Conservation (phyloP, 2,888 invertebrate species). For the Nysson spinosus region DNA sequence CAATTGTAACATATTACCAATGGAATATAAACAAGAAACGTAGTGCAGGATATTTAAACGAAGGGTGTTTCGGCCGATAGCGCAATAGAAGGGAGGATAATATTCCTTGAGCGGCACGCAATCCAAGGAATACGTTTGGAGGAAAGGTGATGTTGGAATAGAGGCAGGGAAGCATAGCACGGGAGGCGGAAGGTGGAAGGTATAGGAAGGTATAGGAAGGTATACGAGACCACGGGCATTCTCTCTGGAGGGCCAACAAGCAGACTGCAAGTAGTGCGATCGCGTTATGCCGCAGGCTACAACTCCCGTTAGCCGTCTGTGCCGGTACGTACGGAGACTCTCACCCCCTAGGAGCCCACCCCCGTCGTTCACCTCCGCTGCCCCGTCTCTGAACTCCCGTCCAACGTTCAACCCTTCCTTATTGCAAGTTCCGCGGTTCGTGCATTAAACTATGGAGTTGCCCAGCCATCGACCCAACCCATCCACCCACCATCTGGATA, state of each 20-base stretch:
- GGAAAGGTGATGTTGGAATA: conserved; percentile 40
- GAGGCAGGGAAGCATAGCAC: conserved; percentile 39
- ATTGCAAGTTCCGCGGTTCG: conserved; percentile 76
- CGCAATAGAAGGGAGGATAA: too few relatives aligned
- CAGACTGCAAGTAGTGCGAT: conserved; percentile 66
- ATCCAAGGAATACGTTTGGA: conserved; percentile 21
- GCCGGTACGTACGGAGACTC: conserved; percentile 49
- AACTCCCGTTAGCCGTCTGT: conserved; percentile 54
- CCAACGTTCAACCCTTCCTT: conserved; percentile 70
- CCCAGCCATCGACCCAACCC: conserved; percentile 74
- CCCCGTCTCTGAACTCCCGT: conserved; percentile 41
- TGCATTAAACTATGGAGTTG: conserved; percentile 77
- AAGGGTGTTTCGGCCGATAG: too few relatives aligned
- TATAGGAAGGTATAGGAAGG: conserved; percentile 56
- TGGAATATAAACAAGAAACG: too few relatives aligned
- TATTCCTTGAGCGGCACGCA: too few relatives aligned
- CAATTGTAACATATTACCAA: too few relatives aligned
- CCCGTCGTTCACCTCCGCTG: conserved; percentile 46
- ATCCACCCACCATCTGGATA: conserved; percentile 74
- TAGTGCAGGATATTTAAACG: too few relatives aligned
- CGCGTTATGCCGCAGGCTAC: conserved; percentile 64
- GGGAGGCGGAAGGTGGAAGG: conserved; percentile 54
- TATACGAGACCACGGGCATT: conserved; percentile 59
- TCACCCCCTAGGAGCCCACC: conserved; percentile 46
- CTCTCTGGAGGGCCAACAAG: conserved; percentile 61